Base-by-base conservation (phyloP, 1,140 invertebrate species). In the Chelonus insularis region DNA sequence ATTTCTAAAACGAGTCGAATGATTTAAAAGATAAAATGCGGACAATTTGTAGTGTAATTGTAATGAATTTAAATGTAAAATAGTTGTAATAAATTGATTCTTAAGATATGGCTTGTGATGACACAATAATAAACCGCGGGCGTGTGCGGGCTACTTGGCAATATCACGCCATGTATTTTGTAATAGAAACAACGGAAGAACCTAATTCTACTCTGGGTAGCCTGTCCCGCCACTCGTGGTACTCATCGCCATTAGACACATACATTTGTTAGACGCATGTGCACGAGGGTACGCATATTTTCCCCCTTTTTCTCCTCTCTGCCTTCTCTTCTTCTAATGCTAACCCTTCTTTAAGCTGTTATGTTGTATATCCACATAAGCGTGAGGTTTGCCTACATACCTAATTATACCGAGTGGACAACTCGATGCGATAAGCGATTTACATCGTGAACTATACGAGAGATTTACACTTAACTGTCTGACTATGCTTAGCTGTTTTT, bases 121-220 rank as follows among this genome's bases (percentile, higher is more conserved):
- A 57, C 39, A 36, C 48, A 43, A 61, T 61, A 41, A 64, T 61
- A 55, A 56, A 34, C 23, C 48, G 47, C 57, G 43, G 56, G 51
- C 41, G 57, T 51, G 43, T 39, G 52, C 57, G 43, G 63, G 68
- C 67, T 54, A 56, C 66, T 69, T 77, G 63, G 70, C 67, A 73
- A 77, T 79, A 76, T 78, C 75, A 71, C 62, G 71, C 69, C 73
- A 68, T 79, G 77, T 80, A 81, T 81, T 81, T 81, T 80, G 76
- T 81, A 81, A 81, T 81, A 81, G 79, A 80, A 81, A 80, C 79
- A 80, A 81, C 79, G 79, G 79, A 80, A 80, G 78, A 79, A 69
- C 76, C 78, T 77, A 81, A 81, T 81, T 81, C 72, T 70, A 74
- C 73, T 71, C 25, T 29, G 25, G 25, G 37, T 34, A 47, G 34